Base-by-base conservation (phyloP, 2,113 vertebrate species). In the Gorsachius goisagi region DNA sequence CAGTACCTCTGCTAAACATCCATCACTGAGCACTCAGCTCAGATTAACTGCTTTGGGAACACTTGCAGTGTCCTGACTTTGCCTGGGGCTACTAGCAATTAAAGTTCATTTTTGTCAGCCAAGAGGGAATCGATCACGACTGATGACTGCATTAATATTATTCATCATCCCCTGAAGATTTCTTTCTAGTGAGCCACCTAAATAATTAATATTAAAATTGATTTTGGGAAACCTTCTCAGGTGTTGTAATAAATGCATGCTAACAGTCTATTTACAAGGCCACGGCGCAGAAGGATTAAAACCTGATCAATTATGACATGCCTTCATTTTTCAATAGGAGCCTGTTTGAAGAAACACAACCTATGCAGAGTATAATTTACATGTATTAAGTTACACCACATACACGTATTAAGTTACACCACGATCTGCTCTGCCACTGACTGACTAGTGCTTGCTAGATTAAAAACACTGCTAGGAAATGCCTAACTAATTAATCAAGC, bases 131-230 rank as follows among this genome's bases (percentile, higher is more conserved):
- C 4, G 0, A 91, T 93, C 90, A 49, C 35, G 92, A 79, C 74
- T 4, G 6, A 76, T 60, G 89, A 74, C 83, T 85, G 26, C 63
- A 35, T 84, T 91, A 84, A 75, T 79, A 50, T 39, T 71, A 60
- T 74, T 83, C 67, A 90, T 78, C 63, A 85, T 33, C 9, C 64
- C 81, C 50, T 24, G 77, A 68, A 77, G 52, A 49, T 22, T 37
- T 92, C 22, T 66, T 89, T 85, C 62, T 44, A 69, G 59, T 23
- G 19, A 94, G 84, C n/a, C 47, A 59, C 41, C 37, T 78, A 76
- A 93, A 94, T 66, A 77, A 93, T 89, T 93, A 84, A 85, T 82
- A 93, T 67, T 91, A 88, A 66, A 95, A 92, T 86, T 85, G 91
- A 86, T 95, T 95, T 85, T 62, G 32, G 72, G 59, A 90, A 72